Percentiles rank a stretch among this genome's conserved stretches.
Evolutionary conservation across 2,113 vertebrate genomes (phyloP).

Genomic region (Casuarius casuarius): DNA sequence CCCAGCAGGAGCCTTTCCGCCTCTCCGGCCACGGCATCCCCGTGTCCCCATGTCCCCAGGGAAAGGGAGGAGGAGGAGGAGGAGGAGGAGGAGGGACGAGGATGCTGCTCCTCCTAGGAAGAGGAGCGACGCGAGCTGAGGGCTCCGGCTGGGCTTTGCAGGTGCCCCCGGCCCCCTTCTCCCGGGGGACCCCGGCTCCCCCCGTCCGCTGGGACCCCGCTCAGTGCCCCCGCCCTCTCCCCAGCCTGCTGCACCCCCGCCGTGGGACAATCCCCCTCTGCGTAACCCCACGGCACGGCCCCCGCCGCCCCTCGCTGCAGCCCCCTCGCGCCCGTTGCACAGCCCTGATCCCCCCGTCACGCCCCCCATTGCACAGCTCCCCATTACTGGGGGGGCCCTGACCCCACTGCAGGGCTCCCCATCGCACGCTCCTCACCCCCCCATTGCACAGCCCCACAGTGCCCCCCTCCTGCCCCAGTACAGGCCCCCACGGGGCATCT

Average conservation of each 20-base stretch:
- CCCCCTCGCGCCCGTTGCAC: conserved; percentile 8
- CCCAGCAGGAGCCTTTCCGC: background rate
- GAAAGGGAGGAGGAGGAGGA: background rate
- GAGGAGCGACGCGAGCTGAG: background rate
- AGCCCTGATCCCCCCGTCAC: background rate
- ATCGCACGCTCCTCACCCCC: background rate
- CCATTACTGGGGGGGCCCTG: too few relatives aligned
- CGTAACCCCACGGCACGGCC: background rate
- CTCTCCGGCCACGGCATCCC: too few relatives aligned
- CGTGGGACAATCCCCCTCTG: too few relatives aligned
- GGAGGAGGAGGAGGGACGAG: background rate
- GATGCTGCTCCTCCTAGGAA: background rate
- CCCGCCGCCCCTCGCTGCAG: background rate
- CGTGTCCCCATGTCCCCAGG: background rate
- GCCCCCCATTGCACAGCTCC: too few relatives aligned
- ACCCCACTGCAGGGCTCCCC: background rate
- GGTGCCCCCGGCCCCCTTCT: conserved; percentile 27
- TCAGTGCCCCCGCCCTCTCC: background rate
- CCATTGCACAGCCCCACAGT: background rate
- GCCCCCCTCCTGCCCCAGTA: background rate
- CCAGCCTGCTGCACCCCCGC: background rate
- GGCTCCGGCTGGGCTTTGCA: background rate
- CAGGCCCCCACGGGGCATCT: background rate
- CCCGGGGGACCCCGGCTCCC: background rate
- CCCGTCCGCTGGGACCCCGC: background rate